These are phyloP conservation scores for Drosophila macrospina DNA, from an alignment of 2,888 invertebrate species.

Conservation along the genomic window DNA sequence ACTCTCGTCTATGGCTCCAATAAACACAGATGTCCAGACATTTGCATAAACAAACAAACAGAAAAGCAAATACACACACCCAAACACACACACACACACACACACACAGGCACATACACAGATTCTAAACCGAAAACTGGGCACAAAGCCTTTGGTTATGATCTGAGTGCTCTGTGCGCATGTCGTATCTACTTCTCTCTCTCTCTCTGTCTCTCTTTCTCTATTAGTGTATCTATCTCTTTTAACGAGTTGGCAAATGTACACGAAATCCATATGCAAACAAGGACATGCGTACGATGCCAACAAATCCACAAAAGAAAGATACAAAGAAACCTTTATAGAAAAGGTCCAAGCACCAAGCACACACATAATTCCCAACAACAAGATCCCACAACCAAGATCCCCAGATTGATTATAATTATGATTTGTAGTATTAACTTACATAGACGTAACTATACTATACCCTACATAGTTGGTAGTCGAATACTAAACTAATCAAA, in stretches of 20 bases:
- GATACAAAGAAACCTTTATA: conserved; percentile 47
- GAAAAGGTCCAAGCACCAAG: conserved; percentile 39
- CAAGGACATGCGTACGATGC: conserved; percentile 41
- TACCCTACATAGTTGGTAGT: conserved; percentile 27
- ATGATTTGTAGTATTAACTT: conserved; percentile 61
- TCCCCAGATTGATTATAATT: conserved; percentile 45
- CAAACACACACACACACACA: conserved; percentile 14
- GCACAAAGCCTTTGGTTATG: conserved; percentile 52
- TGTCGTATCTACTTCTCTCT: conserved; percentile 39
- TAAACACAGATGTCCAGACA: conserved; percentile 69
- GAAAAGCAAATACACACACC: neutral
- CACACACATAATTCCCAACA: conserved; percentile 3
- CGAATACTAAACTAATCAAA: conserved; percentile 27
- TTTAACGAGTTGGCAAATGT: conserved; percentile 28
- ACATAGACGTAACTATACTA: conserved; percentile 54
- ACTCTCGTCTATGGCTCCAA: conserved; percentile 71
- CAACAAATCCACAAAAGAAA: conserved; percentile 19
- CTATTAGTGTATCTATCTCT: neutral
- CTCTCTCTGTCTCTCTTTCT: conserved; percentile 26
- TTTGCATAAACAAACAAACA: conserved; percentile 12
- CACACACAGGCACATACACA: conserved; percentile 32
- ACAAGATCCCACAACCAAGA: neutral
- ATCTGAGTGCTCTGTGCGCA: conserved; percentile 56
- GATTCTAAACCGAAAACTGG: conserved; percentile 40
- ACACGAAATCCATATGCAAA: conserved; percentile 45